Percentiles rank a stretch among this genome's conserved stretches.
phyloP scores from a whole-genome alignment of 2,113 vertebrate genomes.

The Furnarius figulus region DNA sequence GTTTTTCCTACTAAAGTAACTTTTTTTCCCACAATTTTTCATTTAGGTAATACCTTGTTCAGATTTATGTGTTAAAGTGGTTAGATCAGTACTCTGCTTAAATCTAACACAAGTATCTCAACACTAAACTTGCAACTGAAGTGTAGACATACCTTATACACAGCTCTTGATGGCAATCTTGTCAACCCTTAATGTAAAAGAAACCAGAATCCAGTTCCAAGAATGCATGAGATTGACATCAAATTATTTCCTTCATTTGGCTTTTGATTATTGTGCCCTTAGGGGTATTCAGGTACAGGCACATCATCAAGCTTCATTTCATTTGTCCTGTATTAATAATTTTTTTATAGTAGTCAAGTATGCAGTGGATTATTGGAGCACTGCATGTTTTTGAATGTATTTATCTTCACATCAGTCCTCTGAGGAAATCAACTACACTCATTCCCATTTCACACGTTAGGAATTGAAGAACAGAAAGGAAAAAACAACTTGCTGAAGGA shows the following conservation, averaged over 20 bases:
- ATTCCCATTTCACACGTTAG: background rate
- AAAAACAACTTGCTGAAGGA: background rate
- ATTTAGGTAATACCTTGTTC: background rate
- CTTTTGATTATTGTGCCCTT: slow-evolving; percentile 12
- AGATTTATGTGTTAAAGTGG: background rate
- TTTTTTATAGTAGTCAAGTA: slow-evolving; percentile 26
- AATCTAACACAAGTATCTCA: background rate
- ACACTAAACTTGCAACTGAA: background rate
- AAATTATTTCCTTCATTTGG: slow-evolving; percentile 48
- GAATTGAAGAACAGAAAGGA: background rate
- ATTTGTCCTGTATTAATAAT: slow-evolving; percentile 44
- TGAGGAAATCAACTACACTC: slow-evolving; percentile 17
- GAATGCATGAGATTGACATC: slow-evolving; percentile 48
- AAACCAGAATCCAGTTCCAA: slow-evolving; percentile 10
- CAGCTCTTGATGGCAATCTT: slow-evolving; percentile 2
- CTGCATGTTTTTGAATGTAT: background rate
- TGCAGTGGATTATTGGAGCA: slow-evolving; percentile 1
- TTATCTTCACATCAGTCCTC: background rate
- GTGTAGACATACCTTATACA: background rate
- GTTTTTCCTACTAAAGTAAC: background rate
- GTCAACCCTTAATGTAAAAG: background rate
- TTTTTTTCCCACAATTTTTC: background rate
- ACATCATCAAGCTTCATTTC: slow-evolving; percentile 20
- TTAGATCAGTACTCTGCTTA: background rate
- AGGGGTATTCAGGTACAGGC: slow-evolving; percentile 57